These are phyloP conservation scores for Drosophila ochracea DNA, from an alignment of 2,888 invertebrate species.

Conservation along the genomic window DNA sequence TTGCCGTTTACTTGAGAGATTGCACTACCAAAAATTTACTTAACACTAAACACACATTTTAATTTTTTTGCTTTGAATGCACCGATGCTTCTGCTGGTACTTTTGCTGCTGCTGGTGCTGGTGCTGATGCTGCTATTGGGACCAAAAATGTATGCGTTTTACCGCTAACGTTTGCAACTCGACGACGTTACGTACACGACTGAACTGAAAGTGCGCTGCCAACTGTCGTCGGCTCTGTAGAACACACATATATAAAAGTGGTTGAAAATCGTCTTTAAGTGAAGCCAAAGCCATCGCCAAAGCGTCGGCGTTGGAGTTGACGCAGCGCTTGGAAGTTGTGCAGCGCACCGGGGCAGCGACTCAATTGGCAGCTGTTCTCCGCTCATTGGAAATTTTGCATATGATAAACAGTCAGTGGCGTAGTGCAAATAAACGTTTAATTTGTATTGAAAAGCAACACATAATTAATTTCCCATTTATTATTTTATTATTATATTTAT, in stretches of 20 bases:
- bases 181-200: constrained; percentile 84
- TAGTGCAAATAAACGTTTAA: not conserved
- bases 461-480: not conserved
- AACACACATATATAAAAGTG: constrained; percentile 39
- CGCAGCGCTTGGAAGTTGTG: constrained; percentile 74
- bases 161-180: constrained; percentile 73
- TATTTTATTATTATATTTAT: not conserved
- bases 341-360: constrained; percentile 39
- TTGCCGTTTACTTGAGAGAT: constrained; percentile 44
- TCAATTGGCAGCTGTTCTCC: constrained; percentile 41
- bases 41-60: constrained; percentile 56
- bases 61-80: constrained; percentile 47
- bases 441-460: not conserved
- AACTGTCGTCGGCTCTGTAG: constrained; percentile 41
- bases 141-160: constrained; percentile 43
- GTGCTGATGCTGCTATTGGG: constrained; percentile 43
- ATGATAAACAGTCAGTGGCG: constrained; percentile 41
- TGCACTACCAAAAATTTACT: constrained; percentile 43
- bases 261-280: constrained; percentile 53
- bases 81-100: constrained; percentile 40
- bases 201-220: constrained; percentile 58
- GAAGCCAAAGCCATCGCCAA: constrained; percentile 71
- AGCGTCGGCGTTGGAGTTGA: constrained; percentile 78
- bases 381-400: constrained; percentile 45
- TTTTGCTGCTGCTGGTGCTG: constrained; percentile 53